Percentiles rank a stretch among this genome's conserved stretches.
phyloP scores from a whole-genome alignment of 1,140 invertebrate genomes.

The Drosophila navojoa region DNA sequence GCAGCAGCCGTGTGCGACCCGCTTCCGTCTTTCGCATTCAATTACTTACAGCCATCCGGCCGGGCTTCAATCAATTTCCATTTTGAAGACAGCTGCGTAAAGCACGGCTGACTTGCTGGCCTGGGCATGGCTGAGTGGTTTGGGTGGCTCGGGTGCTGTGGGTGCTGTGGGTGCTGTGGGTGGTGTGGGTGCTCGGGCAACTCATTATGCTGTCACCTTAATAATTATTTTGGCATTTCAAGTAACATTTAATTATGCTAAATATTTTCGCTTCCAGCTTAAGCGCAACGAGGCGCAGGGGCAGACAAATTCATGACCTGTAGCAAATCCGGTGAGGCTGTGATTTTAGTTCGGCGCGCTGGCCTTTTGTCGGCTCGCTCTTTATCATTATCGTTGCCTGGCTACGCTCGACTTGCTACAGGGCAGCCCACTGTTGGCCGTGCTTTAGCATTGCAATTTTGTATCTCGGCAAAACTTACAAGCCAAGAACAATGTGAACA shows the following conservation, averaged over 20 bases:
- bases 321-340: conserved; percentile 7
- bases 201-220: conserved; percentile 71
- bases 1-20: not conserved
- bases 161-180: too few relatives aligned
- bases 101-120: not conserved
- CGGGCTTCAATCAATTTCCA: conserved; percentile 38
- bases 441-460: conserved; percentile 23
- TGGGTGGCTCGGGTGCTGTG: not conserved
- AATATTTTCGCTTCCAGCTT: conserved; percentile 53
- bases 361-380: conserved; percentile 12
- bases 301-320: not conserved
- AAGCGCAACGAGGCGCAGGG: not conserved
- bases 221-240: conserved; percentile 73
- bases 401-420: not conserved
- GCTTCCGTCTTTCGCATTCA: conserved; percentile 21
- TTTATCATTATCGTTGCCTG: conserved; percentile 27
- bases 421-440: not conserved
- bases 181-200: not conserved
- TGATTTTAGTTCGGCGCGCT: conserved; percentile 33
- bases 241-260: conserved; percentile 70
- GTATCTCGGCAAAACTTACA: conserved; percentile 35
- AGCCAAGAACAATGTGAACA: conserved; percentile 31
- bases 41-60: conserved; percentile 25
- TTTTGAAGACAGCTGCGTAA: conserved; percentile 1
- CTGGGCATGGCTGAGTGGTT: not conserved